These are phyloP conservation scores for Hemistola chrysoprasaria DNA, from an alignment of 2,888 invertebrate species.

Conservation along the genomic window DNA sequence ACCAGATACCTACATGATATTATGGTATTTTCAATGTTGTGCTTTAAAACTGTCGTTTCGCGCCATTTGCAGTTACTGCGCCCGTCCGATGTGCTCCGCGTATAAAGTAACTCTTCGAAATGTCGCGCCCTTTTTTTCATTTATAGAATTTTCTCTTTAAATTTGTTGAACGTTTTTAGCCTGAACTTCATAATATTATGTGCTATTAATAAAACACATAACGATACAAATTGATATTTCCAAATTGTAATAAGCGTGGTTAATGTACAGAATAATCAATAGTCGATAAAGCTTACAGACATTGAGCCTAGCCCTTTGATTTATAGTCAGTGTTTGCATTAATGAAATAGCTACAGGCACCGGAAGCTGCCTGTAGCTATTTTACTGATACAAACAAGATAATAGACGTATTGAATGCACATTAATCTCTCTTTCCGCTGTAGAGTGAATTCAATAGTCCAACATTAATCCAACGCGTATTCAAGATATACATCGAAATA, in stretches of 20 bases:
- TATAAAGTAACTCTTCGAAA: conserved; percentile 71
- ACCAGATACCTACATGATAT: conserved; percentile 57
- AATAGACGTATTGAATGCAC: conserved; percentile 44
- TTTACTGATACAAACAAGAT: conserved; percentile 55
- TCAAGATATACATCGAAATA: no score
- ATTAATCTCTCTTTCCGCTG: conserved; percentile 49
- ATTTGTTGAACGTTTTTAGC: no score
- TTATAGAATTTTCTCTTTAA: conserved; percentile 43
- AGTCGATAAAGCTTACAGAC: conserved; percentile 1
- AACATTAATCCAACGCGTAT: conserved; percentile 15
- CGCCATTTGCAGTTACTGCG: conserved; percentile 70
- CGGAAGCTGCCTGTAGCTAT: conserved; percentile 34
- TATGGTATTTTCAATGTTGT: conserved; percentile 73
- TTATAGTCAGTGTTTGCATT: conserved; percentile 34
- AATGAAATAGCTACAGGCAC: conserved; percentile 39
- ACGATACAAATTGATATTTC: no score
- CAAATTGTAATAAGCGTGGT: no score
- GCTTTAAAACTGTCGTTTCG: conserved; percentile 79
- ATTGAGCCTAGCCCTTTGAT: conserved; percentile 25
- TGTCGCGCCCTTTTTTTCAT: conserved; percentile 56
- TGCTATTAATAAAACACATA: no score
- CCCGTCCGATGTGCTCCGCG: conserved; percentile 65
- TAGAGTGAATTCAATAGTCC: conserved; percentile 48
- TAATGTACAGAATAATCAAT: no score
- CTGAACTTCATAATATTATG: no score